Base-by-base conservation (phyloP, 2,888 invertebrate genomes). In the Calliopum simillimum region DNA sequence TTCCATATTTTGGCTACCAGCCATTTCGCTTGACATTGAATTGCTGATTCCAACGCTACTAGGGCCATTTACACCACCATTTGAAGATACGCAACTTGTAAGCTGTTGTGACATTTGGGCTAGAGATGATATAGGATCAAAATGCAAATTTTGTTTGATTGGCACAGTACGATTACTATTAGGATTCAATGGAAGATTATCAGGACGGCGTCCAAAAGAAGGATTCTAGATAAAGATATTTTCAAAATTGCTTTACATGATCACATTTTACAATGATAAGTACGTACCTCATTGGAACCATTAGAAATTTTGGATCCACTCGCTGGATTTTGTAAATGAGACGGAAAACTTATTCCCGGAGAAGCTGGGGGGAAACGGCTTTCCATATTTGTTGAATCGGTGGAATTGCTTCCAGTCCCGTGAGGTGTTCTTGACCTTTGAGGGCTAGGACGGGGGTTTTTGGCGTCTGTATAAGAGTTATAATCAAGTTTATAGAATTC, bases 81-180 rank as follows among this genome's bases (percentile, higher is more conserved):
- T 87, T 25, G 87, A 85, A 74, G 89, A 89, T 1, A 83, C 90
- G 83, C 93, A 92, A 80, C 92, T 94, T 14, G 96, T 95, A 75
- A 97, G 87, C 83, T 96, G 95, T 81, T 97, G 96, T 74, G 95
- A 95, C 97, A 97, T 97, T 86, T 97, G 96, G 68, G 96, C 96
- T 80, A 97, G 89, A 11, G 96, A 97, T 65, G 96, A 94, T 79
- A 97, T 97, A 1, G 97, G 97, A 88, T 97, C 97, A 86, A 97
- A 97, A 41, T 74, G 76, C 82, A 91, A 94, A 81, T 89, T 88
- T 82, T 86, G 89, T 87, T 90, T 91, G 79, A 85, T 90, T 86
- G 81, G 91, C 82, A 85, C 88, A 78, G 85, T 88, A 86, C 85
- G 82, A 74, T 79, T 83, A 76, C 89, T 90, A 77, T 91, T 91